Evolutionary conservation across 2,888 invertebrate species (phyloP), one percentile per base, ranked within the genome.

Genomic region (Panorpa germanica): DNA sequence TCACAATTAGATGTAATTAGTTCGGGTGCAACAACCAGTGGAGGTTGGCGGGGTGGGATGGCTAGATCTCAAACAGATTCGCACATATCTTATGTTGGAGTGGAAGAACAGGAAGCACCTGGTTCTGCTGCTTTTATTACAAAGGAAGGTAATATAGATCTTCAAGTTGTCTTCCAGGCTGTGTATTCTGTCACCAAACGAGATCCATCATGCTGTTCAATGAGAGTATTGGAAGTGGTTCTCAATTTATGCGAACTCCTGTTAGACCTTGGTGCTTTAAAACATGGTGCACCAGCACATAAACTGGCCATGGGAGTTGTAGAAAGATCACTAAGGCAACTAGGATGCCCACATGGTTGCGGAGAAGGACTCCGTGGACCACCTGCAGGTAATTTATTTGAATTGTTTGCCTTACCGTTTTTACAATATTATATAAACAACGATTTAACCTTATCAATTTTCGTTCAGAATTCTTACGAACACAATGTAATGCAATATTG

Each of bases 261-360:
- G 2, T 69, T 96, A 56, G 88, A 93, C 44, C 72, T 93, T 52
- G 86, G 85, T 1, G 75, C 90, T 1, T 57, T 82, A 36, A 78
- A 75, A 43, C 37, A 53, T 34, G 53, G 55, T 6, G 54, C 54
- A 30, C 53, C 54, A 39, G 48, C 54, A 3, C 55, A 55, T 34
- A 52, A 53, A 38, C 50, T 54, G 19, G 45, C 51, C 2, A 55
- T 55, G 54, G 53, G 54, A 11, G 53, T 54, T 5, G 45, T 53
- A 3, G 45, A 47, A 11, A 38, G 51, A 11, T 53, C 55, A 0
- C 63, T 91, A 31, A 76, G 80, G 35, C 83, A 86, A 42, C 59
- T 98, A 16, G 96, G 96, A 1, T 98, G 98, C 50, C 81, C 82
- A 1, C 85, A 95, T 52, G 93, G 91, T 2, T 98, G 96, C 49